phyloP scores from a whole-genome alignment of 2,113 vertebrate genomes.

The Myotis davidii region DNA sequence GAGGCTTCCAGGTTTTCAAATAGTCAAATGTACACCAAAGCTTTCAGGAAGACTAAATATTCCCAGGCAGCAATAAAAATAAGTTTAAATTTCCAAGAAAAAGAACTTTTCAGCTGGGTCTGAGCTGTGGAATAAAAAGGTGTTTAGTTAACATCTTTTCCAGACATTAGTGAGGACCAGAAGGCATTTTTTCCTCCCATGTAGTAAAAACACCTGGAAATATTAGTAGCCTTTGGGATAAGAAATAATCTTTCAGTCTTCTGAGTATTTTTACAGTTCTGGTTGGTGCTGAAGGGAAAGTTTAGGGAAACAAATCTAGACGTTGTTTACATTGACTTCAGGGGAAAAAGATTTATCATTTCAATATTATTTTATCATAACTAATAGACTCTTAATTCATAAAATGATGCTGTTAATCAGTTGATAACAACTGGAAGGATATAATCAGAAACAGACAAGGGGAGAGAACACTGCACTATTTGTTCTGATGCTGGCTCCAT shows the following conservation, averaged over 20 bases:
- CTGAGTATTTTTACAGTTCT: slow-evolving; percentile 56
- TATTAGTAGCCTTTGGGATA: slow-evolving; percentile 23
- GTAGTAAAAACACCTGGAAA: slow-evolving; percentile 74
- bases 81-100: slow-evolving; percentile 76
- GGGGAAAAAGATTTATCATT: neutral
- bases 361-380: neutral
- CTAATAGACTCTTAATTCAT: neutral
- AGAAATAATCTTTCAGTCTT: slow-evolving; percentile 49
- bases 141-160: slow-evolving; percentile 70
- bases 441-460: neutral
- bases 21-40: slow-evolving; percentile 39
- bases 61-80: slow-evolving; percentile 75
- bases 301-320: slow-evolving; percentile 8
- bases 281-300: neutral
- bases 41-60: slow-evolving; percentile 61
- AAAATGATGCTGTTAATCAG: neutral
- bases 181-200: slow-evolving; percentile 47
- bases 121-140: slow-evolving; percentile 59
- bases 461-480: neutral
- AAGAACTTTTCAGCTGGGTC: slow-evolving; percentile 53
- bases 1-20: slow-evolving; percentile 36
- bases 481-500: neutral
- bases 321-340: slow-evolving; percentile 40
- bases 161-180: slow-evolving; percentile 53
- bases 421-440: neutral